phyloP scores from a whole-genome alignment of 2,797 vertebrate species.

The Ctenochaetus hawaiiensis region DNA sequence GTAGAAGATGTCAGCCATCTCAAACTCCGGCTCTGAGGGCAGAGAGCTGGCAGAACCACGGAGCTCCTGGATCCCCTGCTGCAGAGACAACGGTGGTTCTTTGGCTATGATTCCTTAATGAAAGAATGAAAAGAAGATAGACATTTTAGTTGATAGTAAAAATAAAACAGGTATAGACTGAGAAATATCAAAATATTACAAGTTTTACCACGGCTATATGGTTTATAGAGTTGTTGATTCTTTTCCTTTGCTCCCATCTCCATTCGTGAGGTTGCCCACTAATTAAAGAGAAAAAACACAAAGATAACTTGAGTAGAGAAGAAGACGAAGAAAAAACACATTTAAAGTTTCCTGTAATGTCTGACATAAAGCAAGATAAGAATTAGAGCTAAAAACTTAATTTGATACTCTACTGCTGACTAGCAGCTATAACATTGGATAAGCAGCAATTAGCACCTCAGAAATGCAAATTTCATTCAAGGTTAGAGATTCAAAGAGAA shows the following conservation, averaged over 20 bases:
- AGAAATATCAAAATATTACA: background rate
- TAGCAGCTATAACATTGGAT: background rate
- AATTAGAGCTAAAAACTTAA: background rate
- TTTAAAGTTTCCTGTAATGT: background rate
- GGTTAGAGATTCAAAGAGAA: conserved; percentile 19
- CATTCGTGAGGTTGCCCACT: conserved; percentile 93
- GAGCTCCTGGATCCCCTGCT: conserved; percentile 91
- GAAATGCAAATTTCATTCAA: conserved; percentile 2
- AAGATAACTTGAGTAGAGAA: background rate
- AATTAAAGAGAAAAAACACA: conserved; percentile 45
- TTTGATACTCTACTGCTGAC: background rate
- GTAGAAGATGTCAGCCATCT: conserved; percentile 93
- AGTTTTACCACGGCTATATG: conserved; percentile 89
- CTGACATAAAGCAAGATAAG: background rate
- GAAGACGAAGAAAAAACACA: background rate
- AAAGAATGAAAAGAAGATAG: background rate
- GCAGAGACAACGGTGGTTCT: conserved; percentile 87
- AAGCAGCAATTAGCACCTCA: background rate
- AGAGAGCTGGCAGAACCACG: conserved; percentile 81
- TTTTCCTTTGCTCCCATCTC: conserved; percentile 92
- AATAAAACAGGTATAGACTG: background rate
- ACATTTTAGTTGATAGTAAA: background rate
- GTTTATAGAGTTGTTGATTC: conserved; percentile 91
- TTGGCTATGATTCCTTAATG: conserved; percentile 91
- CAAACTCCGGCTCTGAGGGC: conserved; percentile 84